Evolutionary conservation across 1,140 invertebrate genomes (phyloP), one percentile per base, ranked within the genome.

Genomic region (Formica exsecta): DNA sequence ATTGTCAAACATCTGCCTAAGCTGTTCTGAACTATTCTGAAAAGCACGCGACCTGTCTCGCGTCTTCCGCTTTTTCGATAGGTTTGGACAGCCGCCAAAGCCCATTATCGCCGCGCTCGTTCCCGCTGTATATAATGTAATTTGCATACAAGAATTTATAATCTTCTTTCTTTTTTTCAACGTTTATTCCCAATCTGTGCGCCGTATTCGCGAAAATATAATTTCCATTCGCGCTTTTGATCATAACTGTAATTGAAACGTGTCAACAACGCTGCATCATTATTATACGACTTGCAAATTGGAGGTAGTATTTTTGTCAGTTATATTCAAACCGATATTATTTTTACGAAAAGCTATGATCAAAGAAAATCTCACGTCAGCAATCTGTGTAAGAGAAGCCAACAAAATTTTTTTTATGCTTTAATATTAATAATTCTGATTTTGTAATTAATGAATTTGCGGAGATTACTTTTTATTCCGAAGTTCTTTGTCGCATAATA

Each of bases 21-120:
- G 11, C 19, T 62, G 44, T 36, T 62, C 13, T 2, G 3, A 73
- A 36, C 11, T 51, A 19, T 51, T 51, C 16, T 19, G 16, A 32
- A 44, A 86, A 61, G 38, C 57, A 77, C 25, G 61, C 13, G 16
- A 32, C 13, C 32, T 48, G 71, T 48, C 9, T 75, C 41, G 22
- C 36, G 22, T 73, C 62, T 86, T 25, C 13, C 25, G n/a, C 54
- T 79, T 74, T 44, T 29, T 57, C 65, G 54, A 71, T 71, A 81
- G 13, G 9, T 90, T 89, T 90, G 79, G 88, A 89, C 48, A 51
- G 22, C 54, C 61, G 87, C 85, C 89, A 90, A 80, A 68, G 62
- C 51, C 87, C 86, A 90, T 90, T 90, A 87, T 87, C 59, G 80
- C 73, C 16, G 38, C 65, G 51, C 29, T 74, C 76, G 66, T 80